phyloP scores from a whole-genome alignment of 2,888 invertebrate genomes.

The Callimorpha dominula region DNA sequence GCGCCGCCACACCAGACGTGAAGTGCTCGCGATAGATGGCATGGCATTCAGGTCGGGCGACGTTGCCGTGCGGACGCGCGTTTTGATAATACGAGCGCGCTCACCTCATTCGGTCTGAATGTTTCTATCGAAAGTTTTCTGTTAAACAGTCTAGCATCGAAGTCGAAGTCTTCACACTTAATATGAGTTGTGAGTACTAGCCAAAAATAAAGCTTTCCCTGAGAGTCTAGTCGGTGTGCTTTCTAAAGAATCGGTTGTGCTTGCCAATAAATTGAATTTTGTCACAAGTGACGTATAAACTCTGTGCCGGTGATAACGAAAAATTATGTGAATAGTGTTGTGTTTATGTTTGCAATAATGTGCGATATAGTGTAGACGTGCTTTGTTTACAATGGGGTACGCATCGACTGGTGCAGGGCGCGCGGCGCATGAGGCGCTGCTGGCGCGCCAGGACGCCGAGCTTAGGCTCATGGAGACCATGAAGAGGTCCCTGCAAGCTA shows the following conservation, averaged over 20 bases:
- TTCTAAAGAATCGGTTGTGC: constrained; percentile 48
- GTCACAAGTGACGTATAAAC: constrained; percentile 65
- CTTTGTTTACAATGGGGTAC: constrained; percentile 90
- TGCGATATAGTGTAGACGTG: constrained; percentile 70
- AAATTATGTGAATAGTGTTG: constrained; percentile 81
- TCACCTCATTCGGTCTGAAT: constrained; percentile 51
- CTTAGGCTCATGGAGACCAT: constrained; percentile 96
- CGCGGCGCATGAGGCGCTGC: constrained; percentile 95
- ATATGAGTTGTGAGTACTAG: constrained; percentile 45
- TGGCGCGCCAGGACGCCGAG: constrained; percentile 97
- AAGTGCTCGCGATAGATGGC: constrained; percentile 68
- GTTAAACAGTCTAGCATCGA: constrained; percentile 52
- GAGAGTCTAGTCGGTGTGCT: constrained; percentile 43
- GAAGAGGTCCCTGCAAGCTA: constrained; percentile 94
- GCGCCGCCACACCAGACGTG: constrained; percentile 57
- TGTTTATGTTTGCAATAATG: constrained; percentile 81
- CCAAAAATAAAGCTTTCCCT: constrained; percentile 40
- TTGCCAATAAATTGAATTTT: constrained; percentile 61
- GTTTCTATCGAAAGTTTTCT: constrained; percentile 65
- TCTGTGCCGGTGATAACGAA: constrained; percentile 77
- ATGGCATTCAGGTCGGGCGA: constrained; percentile 81
- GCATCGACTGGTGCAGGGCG: constrained; percentile 95
- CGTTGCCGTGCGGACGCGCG: constrained; percentile 70
- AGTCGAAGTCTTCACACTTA: constrained; percentile 51
- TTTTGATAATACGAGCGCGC: constrained; percentile 51